Base-by-base conservation (phyloP, 1,140 invertebrate species). In the Coboldia fuscipes region DNA sequence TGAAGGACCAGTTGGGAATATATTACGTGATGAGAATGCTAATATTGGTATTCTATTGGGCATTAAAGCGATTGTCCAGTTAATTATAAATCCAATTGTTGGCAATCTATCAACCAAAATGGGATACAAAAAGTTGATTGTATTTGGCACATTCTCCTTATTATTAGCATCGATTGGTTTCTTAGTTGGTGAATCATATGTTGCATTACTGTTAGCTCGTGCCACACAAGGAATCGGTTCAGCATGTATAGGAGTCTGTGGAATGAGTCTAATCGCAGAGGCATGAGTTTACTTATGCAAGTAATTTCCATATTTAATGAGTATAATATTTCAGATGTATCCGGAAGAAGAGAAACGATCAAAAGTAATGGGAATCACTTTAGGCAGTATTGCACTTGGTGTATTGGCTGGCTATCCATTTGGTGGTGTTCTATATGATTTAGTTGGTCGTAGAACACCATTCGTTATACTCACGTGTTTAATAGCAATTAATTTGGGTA, bases 211-310 rank as follows among this genome's bases (percentile, higher is more conserved):
- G 35, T 41, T 85, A 9, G 85, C 83, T 0, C 57, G 86, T 39
- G 78, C 78, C 43, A 55, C 90, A 20, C 85, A 92, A 58, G 86
- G 86, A 2, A 56, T 86, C 28, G 81, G 80, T 9, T 89, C 84
- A 7, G 73, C 84, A 1, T 82, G 76, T 37, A 72, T 83, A 35
- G 67, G 69, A 12, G 72, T 84, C 3, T 70, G 75, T 37, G 77
- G 78, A 53, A 71, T 72, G 68, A 68, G 62, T 41, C 46, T 72
- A 31, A 61, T 71, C 33, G 70, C 69, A 4, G 47, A 42, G 16
- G 35, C 41, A n/a, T 23, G 22, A 23, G 6, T 23, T 12, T 12
- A 23, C 6, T 23, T 12, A 23, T 23, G 6, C 12, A 12, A 23
- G 12, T 12, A 6, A 23, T 23, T 23, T 23, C 12, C 12, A 7